Conservation (phyloP, 1,140 invertebrate species). For the Zelostemma sp. region DNA sequence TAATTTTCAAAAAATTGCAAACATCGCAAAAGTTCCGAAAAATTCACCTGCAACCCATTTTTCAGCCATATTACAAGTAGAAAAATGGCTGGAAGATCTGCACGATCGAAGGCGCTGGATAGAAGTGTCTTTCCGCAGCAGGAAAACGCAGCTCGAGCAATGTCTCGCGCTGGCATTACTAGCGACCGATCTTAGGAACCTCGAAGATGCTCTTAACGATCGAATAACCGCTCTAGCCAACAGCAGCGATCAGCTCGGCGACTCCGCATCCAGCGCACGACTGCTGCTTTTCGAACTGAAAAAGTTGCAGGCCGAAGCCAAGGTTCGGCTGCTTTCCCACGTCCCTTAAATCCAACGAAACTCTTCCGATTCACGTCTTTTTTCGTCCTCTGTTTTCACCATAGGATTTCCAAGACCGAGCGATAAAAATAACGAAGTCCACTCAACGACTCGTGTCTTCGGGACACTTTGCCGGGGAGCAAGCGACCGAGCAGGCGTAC, state of each 20-base stretch:
- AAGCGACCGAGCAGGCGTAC: conserved; percentile 81
- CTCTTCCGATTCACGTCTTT: neutral
- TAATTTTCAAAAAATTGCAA: neutral
- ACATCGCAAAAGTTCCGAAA: no score
- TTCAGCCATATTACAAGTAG: conserved; percentile 78
- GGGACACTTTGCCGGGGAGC: conserved; percentile 78
- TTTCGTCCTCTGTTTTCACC: conserved; percentile 16
- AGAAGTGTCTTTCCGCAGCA: conserved; percentile 80
- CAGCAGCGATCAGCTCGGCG: conserved; percentile 72
- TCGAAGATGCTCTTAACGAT: conserved; percentile 74
- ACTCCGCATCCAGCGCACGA: conserved; percentile 80
- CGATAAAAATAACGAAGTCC: conserved; percentile 82
- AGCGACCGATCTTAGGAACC: conserved; percentile 79
- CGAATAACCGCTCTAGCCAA: conserved; percentile 66
- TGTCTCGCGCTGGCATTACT: conserved; percentile 81
- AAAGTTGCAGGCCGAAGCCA: conserved; percentile 80
- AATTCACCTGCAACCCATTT: no score
- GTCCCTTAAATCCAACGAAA: neutral
- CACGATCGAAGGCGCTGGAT: conserved; percentile 82
- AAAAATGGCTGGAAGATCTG: conserved; percentile 81
- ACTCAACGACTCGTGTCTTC: conserved; percentile 81
- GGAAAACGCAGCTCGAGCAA: conserved; percentile 81
- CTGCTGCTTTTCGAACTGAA: conserved; percentile 78
- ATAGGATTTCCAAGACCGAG: conserved; percentile 80
- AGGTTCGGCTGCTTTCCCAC: conserved; percentile 65